phyloP scores from a whole-genome alignment of 2,888 invertebrate species.

The Argynnis bischoffii region DNA sequence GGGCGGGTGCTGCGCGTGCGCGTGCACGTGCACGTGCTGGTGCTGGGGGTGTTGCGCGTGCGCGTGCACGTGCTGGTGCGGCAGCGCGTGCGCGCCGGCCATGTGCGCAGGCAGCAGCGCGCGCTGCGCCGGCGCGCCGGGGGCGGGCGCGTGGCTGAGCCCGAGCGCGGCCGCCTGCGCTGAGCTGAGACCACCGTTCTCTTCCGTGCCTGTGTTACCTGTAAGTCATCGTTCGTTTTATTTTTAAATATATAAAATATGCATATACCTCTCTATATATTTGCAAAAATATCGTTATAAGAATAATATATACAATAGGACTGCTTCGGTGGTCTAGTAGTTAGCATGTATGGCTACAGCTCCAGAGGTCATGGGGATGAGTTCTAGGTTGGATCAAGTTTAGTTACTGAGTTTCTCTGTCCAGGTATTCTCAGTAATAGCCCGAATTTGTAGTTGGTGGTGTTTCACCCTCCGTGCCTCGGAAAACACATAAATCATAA shows the following conservation, averaged over 20 bases:
- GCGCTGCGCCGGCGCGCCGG: constrained; percentile 57
- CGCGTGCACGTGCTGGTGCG: constrained; percentile 48
- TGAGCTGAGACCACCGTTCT: constrained; percentile 59
- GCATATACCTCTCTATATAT: neutral
- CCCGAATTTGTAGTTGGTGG: too few relatives aligned
- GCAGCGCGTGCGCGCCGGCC: constrained; percentile 45
- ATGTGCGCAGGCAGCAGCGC: constrained; percentile 60
- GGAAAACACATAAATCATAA: too few relatives aligned
- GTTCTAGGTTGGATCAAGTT: too few relatives aligned
- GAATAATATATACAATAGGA: too few relatives aligned
- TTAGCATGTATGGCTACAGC: too few relatives aligned
- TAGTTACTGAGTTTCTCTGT: too few relatives aligned
- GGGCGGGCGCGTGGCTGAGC: constrained; percentile 66
- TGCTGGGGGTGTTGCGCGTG: constrained; percentile 42
- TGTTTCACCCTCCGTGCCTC: too few relatives aligned
- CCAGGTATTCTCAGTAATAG: too few relatives aligned
- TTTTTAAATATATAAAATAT: neutral
- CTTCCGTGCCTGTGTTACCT: constrained; percentile 45
- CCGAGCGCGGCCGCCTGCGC: constrained; percentile 75
- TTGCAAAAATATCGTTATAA: too few relatives aligned
- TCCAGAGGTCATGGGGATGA: too few relatives aligned
- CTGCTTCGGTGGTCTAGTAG: too few relatives aligned
- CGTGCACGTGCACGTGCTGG: constrained; percentile 54
- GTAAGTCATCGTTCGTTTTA: constrained; percentile 3
- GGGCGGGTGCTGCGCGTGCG: constrained; percentile 44